phyloP scores from a whole-genome alignment of 2,888 invertebrate genomes.

The Rotaria socialis region DNA sequence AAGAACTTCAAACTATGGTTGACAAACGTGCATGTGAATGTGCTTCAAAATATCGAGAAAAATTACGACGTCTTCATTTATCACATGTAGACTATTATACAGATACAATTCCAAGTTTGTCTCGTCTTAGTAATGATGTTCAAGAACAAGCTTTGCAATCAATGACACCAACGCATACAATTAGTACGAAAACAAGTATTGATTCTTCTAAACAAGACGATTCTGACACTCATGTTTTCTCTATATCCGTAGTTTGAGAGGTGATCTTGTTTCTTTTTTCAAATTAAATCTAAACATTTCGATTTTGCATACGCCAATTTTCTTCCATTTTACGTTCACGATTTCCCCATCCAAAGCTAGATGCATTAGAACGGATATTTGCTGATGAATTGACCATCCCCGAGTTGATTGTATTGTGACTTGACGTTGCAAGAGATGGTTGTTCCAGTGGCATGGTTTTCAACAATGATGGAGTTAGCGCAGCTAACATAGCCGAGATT shows the following conservation, averaged over 20 bases:
- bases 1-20: neutral
- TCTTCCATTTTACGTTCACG: slow-evolving; percentile 18
- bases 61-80: slow-evolving; percentile 26
- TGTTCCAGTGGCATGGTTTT: neutral
- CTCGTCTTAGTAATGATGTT: neutral
- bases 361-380: neutral
- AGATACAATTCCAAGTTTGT: neutral
- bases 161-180: neutral
- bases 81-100: slow-evolving; percentile 18
- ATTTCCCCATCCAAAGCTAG: neutral
- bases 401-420: neutral
- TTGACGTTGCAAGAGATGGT: neutral
- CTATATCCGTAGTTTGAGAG: neutral
- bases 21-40: neutral
- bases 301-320: slow-evolving; percentile 14
- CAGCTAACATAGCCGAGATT: neutral
- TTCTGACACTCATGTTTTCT: neutral
- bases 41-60: slow-evolving; percentile 23
- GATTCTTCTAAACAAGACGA: neutral
- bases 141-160: neutral
- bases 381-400: neutral
- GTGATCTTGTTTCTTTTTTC: neutral
- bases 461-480: neutral
- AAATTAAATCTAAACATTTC: neutral
- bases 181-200: neutral